phyloP scores from a whole-genome alignment of 1,140 invertebrate genomes.

The Bombus ignitus region DNA sequence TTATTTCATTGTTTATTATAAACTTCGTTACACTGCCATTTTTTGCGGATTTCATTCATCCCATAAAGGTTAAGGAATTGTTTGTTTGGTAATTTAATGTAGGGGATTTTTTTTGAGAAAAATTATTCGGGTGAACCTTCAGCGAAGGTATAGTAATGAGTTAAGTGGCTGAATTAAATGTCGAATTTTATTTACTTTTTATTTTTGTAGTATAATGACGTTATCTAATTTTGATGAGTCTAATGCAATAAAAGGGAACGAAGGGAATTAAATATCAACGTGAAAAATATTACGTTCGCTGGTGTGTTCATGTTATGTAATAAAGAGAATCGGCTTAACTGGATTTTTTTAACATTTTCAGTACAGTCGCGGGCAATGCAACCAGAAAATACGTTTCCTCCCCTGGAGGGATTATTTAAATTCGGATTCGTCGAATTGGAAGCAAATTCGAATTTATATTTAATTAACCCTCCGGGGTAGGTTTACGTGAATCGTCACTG shows the following conservation, averaged over 20 bases:
- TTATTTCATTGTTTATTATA: background rate
- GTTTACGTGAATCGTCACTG: background rate
- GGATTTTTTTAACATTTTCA: background rate
- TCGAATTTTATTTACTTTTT: too few species aligned
- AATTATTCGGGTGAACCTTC: background rate
- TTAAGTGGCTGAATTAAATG: too few species aligned
- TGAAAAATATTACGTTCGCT: background rate
- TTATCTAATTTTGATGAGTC: too few species aligned
- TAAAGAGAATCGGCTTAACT: background rate
- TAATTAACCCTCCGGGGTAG: background rate
- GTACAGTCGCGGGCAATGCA: background rate
- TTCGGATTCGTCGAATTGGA: background rate
- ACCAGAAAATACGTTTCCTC: background rate
- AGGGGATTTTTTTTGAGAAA: background rate
- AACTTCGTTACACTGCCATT: background rate
- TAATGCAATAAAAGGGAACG: background rate
- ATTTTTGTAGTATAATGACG: too few species aligned
- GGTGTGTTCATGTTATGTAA: background rate
- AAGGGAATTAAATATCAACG: background rate
- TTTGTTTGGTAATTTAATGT: background rate
- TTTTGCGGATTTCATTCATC: background rate
- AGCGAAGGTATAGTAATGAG: background rate
- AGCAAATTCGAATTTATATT: conserved; percentile 2
- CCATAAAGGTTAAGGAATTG: background rate
- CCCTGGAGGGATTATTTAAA: background rate